These are phyloP conservation scores for Caenorhabditis zanzibari DNA, from an alignment of 2,888 invertebrate species.

Conservation along the genomic window DNA sequence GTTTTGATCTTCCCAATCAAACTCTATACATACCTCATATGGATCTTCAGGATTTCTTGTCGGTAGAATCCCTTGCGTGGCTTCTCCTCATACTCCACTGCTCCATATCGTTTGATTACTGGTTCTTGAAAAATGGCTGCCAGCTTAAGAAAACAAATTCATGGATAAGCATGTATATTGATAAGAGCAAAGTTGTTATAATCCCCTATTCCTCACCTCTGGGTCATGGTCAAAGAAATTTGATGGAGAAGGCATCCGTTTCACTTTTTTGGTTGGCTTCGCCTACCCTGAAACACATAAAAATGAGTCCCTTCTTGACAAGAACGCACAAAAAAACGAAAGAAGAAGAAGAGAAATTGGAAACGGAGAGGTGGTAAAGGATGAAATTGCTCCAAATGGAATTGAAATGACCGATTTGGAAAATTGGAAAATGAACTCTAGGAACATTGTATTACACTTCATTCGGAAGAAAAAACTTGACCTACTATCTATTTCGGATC, in stretches of 20 bases:
- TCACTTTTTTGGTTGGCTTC: conserved; percentile 5
- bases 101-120: conserved; percentile 29
- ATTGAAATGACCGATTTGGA: background rate
- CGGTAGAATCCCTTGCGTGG: conserved; percentile 5
- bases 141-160: conserved; percentile 23
- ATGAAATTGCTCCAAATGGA: conserved; percentile 11
- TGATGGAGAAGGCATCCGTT: background rate
- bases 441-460: background rate
- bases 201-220: conserved; percentile 29
- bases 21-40: conserved; percentile 37
- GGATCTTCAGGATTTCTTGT: conserved; percentile 45
- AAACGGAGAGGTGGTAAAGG: conserved; percentile 15
- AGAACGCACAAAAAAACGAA: conserved; percentile 10
- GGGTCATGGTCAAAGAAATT: background rate
- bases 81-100: conserved; percentile 40
- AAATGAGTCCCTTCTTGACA: background rate
- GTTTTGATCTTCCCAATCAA: background rate
- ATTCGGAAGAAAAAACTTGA: background rate
- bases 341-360: conserved; percentile 10
- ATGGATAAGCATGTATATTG: background rate
- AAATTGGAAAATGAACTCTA: background rate
- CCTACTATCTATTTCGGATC: background rate
- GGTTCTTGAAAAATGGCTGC: conserved; percentile 41
- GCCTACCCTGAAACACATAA: conserved; percentile 20
- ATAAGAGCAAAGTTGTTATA: conserved; percentile 18